Conservation (phyloP, 1,140 invertebrate species). For the Globodera rostochiensis region DNA sequence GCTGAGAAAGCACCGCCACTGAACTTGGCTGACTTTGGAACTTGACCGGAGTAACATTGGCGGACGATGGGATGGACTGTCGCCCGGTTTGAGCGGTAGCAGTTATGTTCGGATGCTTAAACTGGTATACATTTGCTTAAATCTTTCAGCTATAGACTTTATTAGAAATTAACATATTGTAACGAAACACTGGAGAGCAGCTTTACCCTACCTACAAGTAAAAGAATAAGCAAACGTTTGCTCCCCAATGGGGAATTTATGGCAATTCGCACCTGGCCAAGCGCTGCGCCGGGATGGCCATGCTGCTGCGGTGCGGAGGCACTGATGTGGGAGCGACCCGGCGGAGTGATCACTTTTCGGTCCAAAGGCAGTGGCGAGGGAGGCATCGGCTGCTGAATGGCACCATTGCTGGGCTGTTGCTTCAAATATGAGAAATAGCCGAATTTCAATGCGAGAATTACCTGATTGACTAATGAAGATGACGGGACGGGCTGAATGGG, state of each 20-base stretch:
- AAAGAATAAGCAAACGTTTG: no score
- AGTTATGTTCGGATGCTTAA: not conserved
- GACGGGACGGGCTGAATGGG: constrained; percentile 17
- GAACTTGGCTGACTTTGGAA: not conserved
- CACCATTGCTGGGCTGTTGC: constrained; percentile 19
- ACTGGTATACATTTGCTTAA: not conserved
- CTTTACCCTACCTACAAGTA: no score
- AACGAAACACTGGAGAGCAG: no score
- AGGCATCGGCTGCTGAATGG: constrained; percentile 25
- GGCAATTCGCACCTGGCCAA: constrained; percentile 8
- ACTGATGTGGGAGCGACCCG: constrained; percentile 28
- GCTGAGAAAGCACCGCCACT: constrained; percentile 12
- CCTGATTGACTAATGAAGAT: not conserved
- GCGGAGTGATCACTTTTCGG: constrained; percentile 43
- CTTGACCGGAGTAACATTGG: constrained; percentile 39
- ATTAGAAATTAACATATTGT: no score
- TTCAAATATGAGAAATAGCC: not conserved
- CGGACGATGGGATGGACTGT: constrained; percentile 31
- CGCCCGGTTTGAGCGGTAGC: not conserved
- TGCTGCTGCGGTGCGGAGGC: constrained; percentile 39
- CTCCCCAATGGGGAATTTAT: not conserved
- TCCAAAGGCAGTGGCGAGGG: constrained; percentile 41
- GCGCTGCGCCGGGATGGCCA: not conserved
- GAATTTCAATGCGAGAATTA: not conserved
- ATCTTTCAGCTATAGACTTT: no score